These are phyloP conservation scores for Hydropotes inermis DNA, from an alignment of 2,113 vertebrate genomes.

Conservation along the genomic window DNA sequence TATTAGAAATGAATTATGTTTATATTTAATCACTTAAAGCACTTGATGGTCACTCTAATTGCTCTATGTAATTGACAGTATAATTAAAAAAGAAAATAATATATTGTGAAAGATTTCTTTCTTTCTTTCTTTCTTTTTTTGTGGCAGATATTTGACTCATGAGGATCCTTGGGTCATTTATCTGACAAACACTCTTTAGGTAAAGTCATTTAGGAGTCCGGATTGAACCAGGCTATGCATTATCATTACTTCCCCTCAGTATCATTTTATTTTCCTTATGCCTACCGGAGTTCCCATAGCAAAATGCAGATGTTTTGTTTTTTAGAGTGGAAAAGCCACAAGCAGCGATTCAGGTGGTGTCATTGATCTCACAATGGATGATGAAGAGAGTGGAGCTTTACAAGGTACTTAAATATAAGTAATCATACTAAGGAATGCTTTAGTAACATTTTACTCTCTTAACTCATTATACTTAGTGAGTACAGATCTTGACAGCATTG, in stretches of 20 bases:
- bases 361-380: slow-evolving; percentile 88
- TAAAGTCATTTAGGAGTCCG: neutral
- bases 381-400: slow-evolving; percentile 81
- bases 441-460: neutral
- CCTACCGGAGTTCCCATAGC: slow-evolving; percentile 71
- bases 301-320: slow-evolving; percentile 79
- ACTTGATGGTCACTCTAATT: neutral
- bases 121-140: neutral
- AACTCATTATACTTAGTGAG: neutral
- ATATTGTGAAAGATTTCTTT: neutral
- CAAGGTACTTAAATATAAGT: slow-evolving; percentile 72
- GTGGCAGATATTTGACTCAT: neutral
- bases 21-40: neutral
- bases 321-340: slow-evolving; percentile 82
- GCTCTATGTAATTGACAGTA: neutral
- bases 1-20: neutral
- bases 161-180: neutral
- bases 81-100: neutral
- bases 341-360: slow-evolving; percentile 79
- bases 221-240: neutral
- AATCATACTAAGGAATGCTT: neutral
- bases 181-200: neutral
- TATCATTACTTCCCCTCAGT: neutral
- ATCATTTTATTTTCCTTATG: neutral
- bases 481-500: neutral